Evolutionary conservation across 2,113 vertebrate genomes (phyloP), one percentile per base, ranked within the genome.

Genomic region (Oreochromis aureus): DNA sequence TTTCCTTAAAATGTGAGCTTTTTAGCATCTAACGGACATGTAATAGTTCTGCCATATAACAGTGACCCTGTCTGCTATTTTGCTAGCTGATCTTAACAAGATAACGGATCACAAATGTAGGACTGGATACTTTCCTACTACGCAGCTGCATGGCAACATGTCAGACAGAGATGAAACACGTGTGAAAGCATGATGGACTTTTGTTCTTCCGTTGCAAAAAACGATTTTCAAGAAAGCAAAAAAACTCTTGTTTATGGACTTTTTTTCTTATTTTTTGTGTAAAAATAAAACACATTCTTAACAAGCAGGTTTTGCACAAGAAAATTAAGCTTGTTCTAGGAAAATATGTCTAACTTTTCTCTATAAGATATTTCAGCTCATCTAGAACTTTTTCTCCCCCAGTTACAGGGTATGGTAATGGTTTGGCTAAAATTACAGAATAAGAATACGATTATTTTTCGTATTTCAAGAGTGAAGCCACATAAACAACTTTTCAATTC

Each of bases 311-410:
- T 69, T 22, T 39, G 34, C 19, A 66, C 34, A 39, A 69, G 34
- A 39, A 69, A 69, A 69, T 22, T 0, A 69, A 69, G 61, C 34
- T 69, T 39, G 11, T 22, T 69, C 10, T 69, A 8, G 61, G 34
- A 39, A 13, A 69, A 69, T 39, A 39, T 69, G 39, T 2, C 39
- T 41, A 11, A 41, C 39, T 41, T 69, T 39, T 69, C 61, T 22
- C 34, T 22, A 11, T 34, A 5, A 66, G 4, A 66, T 39, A 69
- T 69, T 39, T 39, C 61, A 69, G 19, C 61, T 13, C 19, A 69
- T 69, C 5, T 13, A 39, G 10, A 69, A 34, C 19, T 22, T 22
- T 32, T 13, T 1, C 0, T 0, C 55, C 11, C 32, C 18, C 32
- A 12, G 61, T 66, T 39, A 39, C 34, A 66, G 34, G 19, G 61